Conservation (phyloP, 2,113 vertebrate species). For the Puntigrus tetrazona region DNA sequence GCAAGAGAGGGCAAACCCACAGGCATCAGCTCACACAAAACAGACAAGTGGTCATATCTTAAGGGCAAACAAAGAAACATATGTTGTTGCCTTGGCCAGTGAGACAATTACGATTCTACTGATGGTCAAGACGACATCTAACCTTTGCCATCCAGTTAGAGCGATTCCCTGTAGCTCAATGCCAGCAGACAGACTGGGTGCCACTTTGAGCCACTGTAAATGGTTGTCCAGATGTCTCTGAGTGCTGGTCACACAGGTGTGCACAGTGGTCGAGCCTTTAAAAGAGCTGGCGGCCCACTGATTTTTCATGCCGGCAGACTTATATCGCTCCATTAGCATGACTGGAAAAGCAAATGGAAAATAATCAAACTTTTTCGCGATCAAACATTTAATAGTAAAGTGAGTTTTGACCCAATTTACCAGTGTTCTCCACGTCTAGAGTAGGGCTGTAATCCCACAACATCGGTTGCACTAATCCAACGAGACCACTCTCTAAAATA, state of each 20-base stretch:
- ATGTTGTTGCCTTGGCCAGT: background rate
- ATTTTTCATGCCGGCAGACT: constrained; percentile 78
- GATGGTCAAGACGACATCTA: background rate
- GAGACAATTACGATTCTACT: background rate
- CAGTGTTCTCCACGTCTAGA: constrained; percentile 81
- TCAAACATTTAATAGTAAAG: background rate
- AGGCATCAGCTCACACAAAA: constrained; percentile 93
- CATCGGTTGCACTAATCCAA: constrained; percentile 87
- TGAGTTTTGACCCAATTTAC: constrained; percentile 68
- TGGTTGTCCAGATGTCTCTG: constrained; percentile 90
- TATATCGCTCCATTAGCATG: constrained; percentile 81
- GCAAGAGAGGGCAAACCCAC: constrained; percentile 88
- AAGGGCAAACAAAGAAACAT: background rate
- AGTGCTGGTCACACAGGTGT: constrained; percentile 79
- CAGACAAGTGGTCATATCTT: constrained; percentile 95
- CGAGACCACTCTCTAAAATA: constrained; percentile 82
- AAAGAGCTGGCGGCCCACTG: constrained; percentile 94
- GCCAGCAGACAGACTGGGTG: constrained; percentile 62
- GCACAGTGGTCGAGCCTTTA: constrained; percentile 88
- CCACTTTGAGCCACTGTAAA: constrained; percentile 86
- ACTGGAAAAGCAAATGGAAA: constrained; percentile 10
- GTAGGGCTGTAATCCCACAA: constrained; percentile 91
- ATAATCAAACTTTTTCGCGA: background rate
- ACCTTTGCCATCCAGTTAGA: constrained; percentile 97
- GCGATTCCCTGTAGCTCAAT: constrained; percentile 82